These are phyloP conservation scores for Mus spicilegus DNA, from an alignment of 2,113 vertebrate genomes.

Conservation along the genomic window DNA sequence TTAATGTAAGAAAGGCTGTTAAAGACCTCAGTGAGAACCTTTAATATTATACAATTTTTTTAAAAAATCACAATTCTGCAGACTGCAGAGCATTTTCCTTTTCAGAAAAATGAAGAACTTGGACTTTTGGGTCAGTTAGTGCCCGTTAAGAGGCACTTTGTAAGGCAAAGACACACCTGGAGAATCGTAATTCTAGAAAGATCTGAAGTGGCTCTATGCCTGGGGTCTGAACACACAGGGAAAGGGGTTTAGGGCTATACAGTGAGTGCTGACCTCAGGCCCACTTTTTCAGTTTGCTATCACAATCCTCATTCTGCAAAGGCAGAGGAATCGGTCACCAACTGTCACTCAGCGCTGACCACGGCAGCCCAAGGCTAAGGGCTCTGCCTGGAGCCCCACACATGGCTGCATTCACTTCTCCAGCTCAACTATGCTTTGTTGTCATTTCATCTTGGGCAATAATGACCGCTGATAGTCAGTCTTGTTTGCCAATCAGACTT, in stretches of 20 bases:
- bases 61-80: neutral
- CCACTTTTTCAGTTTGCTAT: neutral
- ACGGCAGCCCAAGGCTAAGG: neutral
- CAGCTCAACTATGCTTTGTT: fast-evolving
- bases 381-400: neutral
- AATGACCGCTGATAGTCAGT: neutral
- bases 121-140: neutral
- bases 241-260: neutral
- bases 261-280: neutral
- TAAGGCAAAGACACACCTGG: neutral
- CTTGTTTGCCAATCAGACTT: neutral
- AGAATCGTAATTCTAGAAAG: neutral
- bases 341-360: neutral
- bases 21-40: neutral
- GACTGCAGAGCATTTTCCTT: neutral
- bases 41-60: neutral
- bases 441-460: neutral
- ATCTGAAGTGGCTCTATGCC: neutral
- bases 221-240: neutral
- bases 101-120: neutral
- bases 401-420: neutral
- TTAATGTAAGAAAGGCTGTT: neutral
- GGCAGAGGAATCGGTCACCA: neutral
- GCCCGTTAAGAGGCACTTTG: neutral
- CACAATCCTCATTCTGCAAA: neutral